Evolutionary conservation across 2,797 vertebrate genomes (phyloP).

Genomic region (Gambusia yucatana): DNA sequence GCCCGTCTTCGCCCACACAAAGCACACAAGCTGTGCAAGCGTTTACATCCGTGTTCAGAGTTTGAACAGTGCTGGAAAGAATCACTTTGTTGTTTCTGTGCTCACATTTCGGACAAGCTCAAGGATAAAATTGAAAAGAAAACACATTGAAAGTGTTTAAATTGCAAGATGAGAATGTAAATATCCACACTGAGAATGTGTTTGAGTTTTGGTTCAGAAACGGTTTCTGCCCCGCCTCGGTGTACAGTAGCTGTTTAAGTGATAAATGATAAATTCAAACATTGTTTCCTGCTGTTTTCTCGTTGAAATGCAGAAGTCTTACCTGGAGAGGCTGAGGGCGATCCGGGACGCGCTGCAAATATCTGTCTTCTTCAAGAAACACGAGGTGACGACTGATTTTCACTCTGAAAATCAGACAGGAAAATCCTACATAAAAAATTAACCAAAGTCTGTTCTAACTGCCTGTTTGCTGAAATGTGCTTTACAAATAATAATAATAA

Average conservation of each 20-base stretch:
- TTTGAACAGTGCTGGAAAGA: conserved; percentile 26
- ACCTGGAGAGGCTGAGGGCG: conserved; percentile 89
- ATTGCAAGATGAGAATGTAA: conserved; percentile 21
- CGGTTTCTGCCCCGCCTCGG: not conserved
- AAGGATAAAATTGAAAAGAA: conserved; percentile 15
- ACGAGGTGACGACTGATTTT: conserved; percentile 86
- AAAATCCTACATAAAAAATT: not conserved
- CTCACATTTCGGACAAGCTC: not conserved
- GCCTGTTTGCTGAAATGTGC: too few relatives aligned
- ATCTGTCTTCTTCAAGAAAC: conserved; percentile 92
- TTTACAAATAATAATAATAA: too few relatives aligned
- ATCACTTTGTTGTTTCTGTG: conserved; percentile 11
- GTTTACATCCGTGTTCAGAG: conserved; percentile 25
- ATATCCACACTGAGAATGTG: conserved; percentile 27
- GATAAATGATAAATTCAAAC: not conserved
- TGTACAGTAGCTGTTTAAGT: not conserved
- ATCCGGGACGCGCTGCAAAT: conserved; percentile 87
- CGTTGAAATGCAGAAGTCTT: conserved; percentile 83
- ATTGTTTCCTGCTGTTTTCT: not conserved
- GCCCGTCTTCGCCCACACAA: not conserved
- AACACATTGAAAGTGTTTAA: conserved; percentile 31
- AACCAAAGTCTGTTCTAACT: not conserved
- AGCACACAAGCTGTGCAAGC: conserved; percentile 8
- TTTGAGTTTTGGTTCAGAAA: conserved; percentile 36
- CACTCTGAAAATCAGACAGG: not conserved